phyloP scores from a whole-genome alignment of 2,888 invertebrate genomes.

The Eupithecia dodoneata region DNA sequence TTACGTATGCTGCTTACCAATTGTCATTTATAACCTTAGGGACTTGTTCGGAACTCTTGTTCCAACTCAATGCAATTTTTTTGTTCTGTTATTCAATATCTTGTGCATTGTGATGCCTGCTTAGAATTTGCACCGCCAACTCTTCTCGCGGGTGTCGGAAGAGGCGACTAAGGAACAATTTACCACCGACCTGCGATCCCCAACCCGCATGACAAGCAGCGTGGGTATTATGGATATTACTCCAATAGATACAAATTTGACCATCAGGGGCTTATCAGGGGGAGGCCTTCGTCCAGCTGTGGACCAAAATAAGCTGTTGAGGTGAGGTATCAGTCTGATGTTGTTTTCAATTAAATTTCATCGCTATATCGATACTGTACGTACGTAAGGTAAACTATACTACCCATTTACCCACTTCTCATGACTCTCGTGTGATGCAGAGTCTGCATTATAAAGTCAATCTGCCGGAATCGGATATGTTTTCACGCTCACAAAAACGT shows the following conservation, averaged over 20 bases:
- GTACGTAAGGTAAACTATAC: neutral
- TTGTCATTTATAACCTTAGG: neutral
- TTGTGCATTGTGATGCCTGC: no score
- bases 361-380: neutral
- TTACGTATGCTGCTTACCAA: neutral
- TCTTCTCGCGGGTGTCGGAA: no score
- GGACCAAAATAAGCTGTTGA: no score
- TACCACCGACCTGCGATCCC: no score
- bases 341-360: neutral
- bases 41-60: neutral
- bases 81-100: no score
- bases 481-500: slow-evolving; percentile 18
- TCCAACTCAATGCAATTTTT: neutral
- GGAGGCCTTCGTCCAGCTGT: no score
- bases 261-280: no score
- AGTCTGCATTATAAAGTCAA: slow-evolving; percentile 10
- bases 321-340: neutral
- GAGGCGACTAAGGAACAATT: no score
- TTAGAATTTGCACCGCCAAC: no score
- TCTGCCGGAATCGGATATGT: slow-evolving; percentile 37
- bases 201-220: no score
- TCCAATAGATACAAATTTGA: no score
- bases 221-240: no score
- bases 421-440: slow-evolving; percentile 10
- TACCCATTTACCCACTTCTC: slow-evolving; percentile 8